These are phyloP conservation scores for Nilaparvata lugens DNA, from an alignment of 1,140 invertebrate genomes.

Conservation along the genomic window DNA sequence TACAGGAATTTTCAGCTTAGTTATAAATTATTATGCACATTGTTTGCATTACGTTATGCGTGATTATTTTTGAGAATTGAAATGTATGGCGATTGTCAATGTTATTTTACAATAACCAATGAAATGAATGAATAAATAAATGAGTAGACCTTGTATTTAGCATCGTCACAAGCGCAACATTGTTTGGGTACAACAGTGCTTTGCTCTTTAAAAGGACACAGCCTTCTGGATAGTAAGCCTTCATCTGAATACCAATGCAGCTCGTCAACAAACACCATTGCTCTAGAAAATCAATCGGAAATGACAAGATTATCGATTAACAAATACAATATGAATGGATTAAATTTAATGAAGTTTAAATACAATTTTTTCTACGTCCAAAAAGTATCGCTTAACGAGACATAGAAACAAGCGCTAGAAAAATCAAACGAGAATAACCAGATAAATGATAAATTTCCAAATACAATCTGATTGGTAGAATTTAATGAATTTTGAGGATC, in stretches of 20 bases:
- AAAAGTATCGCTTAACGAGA: neutral
- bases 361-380: no score
- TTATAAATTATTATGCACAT: no score
- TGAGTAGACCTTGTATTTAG: conserved; percentile 74
- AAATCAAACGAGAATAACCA: neutral
- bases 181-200: conserved; percentile 24
- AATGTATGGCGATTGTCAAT: no score
- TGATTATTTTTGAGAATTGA: no score
- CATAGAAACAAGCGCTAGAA: neutral
- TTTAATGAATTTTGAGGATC: no score
- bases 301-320: neutral
- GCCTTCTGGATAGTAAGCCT: conserved; percentile 62
- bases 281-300: conserved; percentile 42
- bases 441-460: neutral
- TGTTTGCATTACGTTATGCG: no score
- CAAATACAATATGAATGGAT: neutral
- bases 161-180: conserved; percentile 88
- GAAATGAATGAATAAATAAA: no score
- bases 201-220: conserved; percentile 65
- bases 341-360: neutral
- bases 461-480: neutral
- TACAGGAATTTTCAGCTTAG: no score
- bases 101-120: no score
- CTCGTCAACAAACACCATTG: conserved; percentile 77
- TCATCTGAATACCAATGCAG: conserved; percentile 86